These are phyloP conservation scores for Sebastes reedi DNA, from an alignment of 2,797 vertebrate genomes.

Conservation along the genomic window DNA sequence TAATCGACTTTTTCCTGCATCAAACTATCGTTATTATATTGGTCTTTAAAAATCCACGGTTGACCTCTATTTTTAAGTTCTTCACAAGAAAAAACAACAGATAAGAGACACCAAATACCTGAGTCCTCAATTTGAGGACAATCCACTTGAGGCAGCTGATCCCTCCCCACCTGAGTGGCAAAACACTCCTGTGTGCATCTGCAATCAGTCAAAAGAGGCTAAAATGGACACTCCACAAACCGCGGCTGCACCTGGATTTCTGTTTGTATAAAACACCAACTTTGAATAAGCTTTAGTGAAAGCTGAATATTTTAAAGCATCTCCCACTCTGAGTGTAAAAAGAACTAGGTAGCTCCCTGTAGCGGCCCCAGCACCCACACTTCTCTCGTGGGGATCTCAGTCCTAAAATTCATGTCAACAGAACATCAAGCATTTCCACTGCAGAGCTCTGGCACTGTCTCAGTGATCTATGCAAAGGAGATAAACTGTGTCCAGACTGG, in stretches of 20 bases:
- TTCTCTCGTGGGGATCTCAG: neutral
- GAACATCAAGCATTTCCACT: constrained; percentile 16
- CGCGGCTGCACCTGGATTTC: neutral
- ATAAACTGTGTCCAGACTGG: constrained; percentile 34
- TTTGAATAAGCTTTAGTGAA: constrained; percentile 4
- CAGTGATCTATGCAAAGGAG: constrained; percentile 24
- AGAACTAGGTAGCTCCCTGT: neutral
- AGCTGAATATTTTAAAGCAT: constrained; percentile 9
- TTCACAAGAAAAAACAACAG: neutral
- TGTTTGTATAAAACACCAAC: neutral
- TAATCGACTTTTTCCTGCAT: too few relatives aligned
- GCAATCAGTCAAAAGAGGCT: neutral
- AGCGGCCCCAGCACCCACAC: neutral
- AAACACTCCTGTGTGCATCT: neutral
- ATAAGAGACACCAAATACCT: neutral
- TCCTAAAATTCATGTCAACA: neutral
- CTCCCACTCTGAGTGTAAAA: neutral
- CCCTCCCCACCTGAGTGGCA: neutral
- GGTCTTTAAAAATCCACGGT: too few relatives aligned
- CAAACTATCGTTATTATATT: too few relatives aligned
- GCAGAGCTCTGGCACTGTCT: constrained; percentile 13
- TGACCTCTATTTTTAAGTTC: neutral
- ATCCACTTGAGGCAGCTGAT: neutral
- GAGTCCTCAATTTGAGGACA: neutral
- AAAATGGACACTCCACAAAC: constrained; percentile 1